Evolutionary conservation across 1,140 invertebrate genomes (phyloP), one percentile per base, ranked within the genome.

Genomic region (Dreissena polymorpha): DNA sequence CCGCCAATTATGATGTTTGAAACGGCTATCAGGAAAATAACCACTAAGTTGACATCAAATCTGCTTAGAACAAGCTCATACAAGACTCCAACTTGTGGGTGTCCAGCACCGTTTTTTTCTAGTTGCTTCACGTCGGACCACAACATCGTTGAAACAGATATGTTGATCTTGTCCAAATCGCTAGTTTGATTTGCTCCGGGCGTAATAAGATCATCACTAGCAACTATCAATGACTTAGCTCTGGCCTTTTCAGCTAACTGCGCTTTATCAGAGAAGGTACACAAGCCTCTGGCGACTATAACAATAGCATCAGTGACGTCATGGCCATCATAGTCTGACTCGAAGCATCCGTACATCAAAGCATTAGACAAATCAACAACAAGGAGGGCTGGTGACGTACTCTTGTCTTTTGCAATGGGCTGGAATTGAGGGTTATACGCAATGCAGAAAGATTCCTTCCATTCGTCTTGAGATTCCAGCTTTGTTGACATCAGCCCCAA

Each of bases 11-110:
- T 55, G 25, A 94, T 87, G 64, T 91, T 92, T 57, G 90, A 81
- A 13, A 93, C 83, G 18, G 93, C 93, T 82, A 94, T 86, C 0
- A 91, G 21, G 88, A 93, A 94, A 68, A 94, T 93, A 18, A 93
- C 60, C 10, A 93, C 55, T 50, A 93, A 83, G 83, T 91, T 93
- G 69, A 87, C 91, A 78, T 94, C 93, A 85, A 94, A 88, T 21
- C 72, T 82, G 10, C 85, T 67, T 23, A 78, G 74, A 0, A 74
- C 50, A 21, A 88, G 84, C n/a, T 84, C 67, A 76, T 85, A 91
- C 70, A 92, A 53, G 65, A 67, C 70, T 23, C 90, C 21, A 27
- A 75, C 27, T 39, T 64, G 29, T 0, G 53, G 16, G 23, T 50
- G 68, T 0, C 18, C 70, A 0, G n/a, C 39, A 64, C 50, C 78